These are phyloP conservation scores for Dascyllus trimaculatus DNA, from an alignment of 2,113 vertebrate species.

Conservation along the genomic window DNA sequence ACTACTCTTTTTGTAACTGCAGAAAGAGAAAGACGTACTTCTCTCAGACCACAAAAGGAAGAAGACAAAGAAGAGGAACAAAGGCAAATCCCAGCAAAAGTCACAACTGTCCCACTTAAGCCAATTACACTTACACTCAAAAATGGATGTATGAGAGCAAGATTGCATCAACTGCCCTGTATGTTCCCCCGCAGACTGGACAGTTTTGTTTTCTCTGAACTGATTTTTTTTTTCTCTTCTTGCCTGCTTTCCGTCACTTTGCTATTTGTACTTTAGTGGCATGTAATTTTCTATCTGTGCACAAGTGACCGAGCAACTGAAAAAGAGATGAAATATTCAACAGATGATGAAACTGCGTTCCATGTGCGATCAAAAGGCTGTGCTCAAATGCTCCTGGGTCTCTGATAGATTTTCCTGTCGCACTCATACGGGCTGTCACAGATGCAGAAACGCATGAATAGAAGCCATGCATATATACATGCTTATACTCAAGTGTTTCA, in stretches of 20 bases:
- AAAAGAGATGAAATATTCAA: constrained; percentile 63
- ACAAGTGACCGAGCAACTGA: constrained; percentile 25
- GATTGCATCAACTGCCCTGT: neutral
- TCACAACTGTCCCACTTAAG: too few relatives aligned
- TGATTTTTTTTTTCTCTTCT: neutral
- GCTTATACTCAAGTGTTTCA: neutral
- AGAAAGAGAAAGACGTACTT: too few relatives aligned
- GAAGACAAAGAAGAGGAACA: too few relatives aligned
- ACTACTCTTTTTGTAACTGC: too few relatives aligned
- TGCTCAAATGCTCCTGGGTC: constrained; percentile 25
- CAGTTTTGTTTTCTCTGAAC: constrained; percentile 7
- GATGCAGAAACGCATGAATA: constrained; percentile 9
- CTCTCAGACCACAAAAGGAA: too few relatives aligned
- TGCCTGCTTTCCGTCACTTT: neutral
- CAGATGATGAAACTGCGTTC: constrained; percentile 55
- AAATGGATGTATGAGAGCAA: neutral
- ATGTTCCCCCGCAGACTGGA: neutral
- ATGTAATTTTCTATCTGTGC: neutral
- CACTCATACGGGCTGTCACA: constrained; percentile 12
- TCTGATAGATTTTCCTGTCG: constrained; percentile 26
- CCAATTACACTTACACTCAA: too few relatives aligned
- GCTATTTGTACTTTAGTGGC: constrained; percentile 1
- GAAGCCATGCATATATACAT: neutral
- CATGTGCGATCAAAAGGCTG: constrained; percentile 56
- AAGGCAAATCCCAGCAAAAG: too few relatives aligned